A percentile compares a stretch with the other conserved stretches of the same genome.
These are phyloP conservation scores for Tetramorium alpestre DNA, from an alignment of 1,140 invertebrate genomes.

Conservation along the genomic window DNA sequence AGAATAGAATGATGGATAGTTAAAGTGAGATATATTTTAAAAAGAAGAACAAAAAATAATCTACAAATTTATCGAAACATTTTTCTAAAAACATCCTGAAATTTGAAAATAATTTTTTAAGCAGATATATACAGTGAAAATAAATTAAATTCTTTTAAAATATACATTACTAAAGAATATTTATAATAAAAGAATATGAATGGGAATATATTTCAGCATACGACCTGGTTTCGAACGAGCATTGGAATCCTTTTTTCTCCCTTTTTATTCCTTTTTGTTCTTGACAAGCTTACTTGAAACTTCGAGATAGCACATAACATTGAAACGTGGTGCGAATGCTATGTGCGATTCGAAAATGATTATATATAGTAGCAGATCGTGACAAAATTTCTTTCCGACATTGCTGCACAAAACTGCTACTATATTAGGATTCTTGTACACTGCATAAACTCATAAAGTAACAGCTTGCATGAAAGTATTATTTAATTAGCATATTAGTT, in stretches of 20 bases:
- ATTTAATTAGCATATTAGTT: background rate
- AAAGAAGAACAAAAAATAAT: background rate
- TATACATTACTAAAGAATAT: background rate
- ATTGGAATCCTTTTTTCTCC: background rate
- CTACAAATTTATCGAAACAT: background rate
- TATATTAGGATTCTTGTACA: background rate
- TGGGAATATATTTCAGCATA: background rate
- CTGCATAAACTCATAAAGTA: background rate
- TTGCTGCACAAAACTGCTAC: background rate
- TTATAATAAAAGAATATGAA: background rate
- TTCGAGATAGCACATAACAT: background rate
- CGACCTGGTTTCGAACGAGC: background rate
- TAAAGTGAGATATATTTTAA: background rate
- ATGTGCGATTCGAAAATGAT: background rate
- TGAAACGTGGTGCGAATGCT: slow-evolving; percentile 15
- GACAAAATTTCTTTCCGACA: background rate
- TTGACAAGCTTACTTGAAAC: slow-evolving; percentile 3
- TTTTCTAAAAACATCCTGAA: background rate
- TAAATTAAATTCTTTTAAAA: background rate
- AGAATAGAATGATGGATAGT: background rate
- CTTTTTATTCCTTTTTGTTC: background rate
- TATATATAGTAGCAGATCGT: background rate
- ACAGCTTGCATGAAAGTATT: background rate
- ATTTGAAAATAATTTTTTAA: background rate
- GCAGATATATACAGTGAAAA: background rate